A percentile compares a stretch with the other conserved stretches of the same genome.
Conservation (phyloP, 2,888 invertebrate genomes). For the Caenorhabditis angaria region DNA sequence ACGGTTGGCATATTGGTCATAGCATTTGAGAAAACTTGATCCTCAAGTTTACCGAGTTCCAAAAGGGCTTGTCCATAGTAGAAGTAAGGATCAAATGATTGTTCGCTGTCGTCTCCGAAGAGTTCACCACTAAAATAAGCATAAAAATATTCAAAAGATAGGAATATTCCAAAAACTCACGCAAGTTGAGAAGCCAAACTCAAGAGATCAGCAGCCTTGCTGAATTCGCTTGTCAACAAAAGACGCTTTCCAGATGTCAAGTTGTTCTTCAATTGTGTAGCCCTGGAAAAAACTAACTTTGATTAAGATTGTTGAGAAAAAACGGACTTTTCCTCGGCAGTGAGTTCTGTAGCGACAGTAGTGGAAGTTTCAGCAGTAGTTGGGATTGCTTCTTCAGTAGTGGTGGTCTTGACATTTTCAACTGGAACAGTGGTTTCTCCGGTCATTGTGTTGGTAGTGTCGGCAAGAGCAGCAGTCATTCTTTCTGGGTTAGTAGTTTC, state of each 20-base stretch:
- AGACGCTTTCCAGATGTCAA: conserved; percentile 17
- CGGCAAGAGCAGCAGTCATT: not conserved
- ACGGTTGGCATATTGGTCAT: conserved; percentile 18
- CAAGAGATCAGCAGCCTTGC: conserved; percentile 21
- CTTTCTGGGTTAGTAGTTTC: not conserved
- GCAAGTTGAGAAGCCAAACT: conserved; percentile 15
- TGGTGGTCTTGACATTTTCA: not conserved
- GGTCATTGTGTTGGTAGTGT: conserved; percentile 7
- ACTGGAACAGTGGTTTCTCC: not conserved
- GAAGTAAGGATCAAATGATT: conserved; percentile 88
- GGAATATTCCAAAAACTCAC: not conserved
- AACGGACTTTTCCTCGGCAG: not conserved
- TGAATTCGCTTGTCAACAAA: conserved; percentile 17
- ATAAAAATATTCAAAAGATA: not conserved
- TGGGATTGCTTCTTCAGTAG: not conserved
- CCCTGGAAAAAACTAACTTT: not conserved
- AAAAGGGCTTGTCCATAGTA: conserved; percentile 83
- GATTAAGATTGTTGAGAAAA: not conserved
- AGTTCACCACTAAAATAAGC: conserved; percentile 70
- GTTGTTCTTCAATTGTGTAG: not conserved
- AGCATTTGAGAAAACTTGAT: conserved; percentile 79
- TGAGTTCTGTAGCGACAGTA: not conserved
- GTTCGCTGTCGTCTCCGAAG: conserved; percentile 84
- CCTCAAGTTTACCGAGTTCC: conserved; percentile 85
- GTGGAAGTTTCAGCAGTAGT: not conserved